A percentile compares a stretch with the other conserved stretches of the same genome.
Conservation (phyloP, 2,888 invertebrate species). For the Gymnosoma rotundatum region DNA sequence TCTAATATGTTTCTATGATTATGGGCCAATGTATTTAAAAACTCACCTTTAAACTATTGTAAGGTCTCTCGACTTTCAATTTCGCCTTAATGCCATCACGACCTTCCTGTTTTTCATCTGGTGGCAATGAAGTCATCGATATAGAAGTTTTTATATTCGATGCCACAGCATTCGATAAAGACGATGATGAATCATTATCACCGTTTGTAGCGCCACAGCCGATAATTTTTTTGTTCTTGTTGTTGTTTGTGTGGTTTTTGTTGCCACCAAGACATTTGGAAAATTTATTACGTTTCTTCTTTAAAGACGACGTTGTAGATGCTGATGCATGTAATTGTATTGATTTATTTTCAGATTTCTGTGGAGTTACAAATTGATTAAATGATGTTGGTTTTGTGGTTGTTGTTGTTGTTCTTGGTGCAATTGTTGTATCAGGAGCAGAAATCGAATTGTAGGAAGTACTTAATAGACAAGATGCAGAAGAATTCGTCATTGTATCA, state of each 20-base stretch:
- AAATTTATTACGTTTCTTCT: constrained; percentile 74
- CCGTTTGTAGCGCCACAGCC: constrained; percentile 21
- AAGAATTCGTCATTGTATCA: constrained; percentile 38
- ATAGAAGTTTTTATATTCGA: constrained; percentile 79
- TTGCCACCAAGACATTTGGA: constrained; percentile 55
- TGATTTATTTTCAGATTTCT: constrained; percentile 65
- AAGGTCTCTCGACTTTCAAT: constrained; percentile 87
- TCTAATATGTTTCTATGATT: too few species aligned
- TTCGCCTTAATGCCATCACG: constrained; percentile 83
- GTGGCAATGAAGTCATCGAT: constrained; percentile 91
- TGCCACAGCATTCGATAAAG: constrained; percentile 71
- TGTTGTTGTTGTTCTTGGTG: constrained; percentile 23
- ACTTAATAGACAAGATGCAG: constrained; percentile 69
- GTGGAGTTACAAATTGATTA: constrained; percentile 68
- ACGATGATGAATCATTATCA: constrained; percentile 59
- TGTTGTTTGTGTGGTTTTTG: constrained; percentile 18
- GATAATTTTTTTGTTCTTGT: not conserved
- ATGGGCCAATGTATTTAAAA: not conserved
- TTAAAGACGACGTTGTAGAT: constrained; percentile 72
- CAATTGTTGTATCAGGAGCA: constrained; percentile 27
- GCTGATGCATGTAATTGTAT: constrained; percentile 65
- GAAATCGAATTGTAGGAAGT: constrained; percentile 42
- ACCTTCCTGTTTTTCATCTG: constrained; percentile 83
- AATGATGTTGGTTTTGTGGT: constrained; percentile 25
- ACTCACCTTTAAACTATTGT: constrained; percentile 89